Base-by-base conservation (phyloP, 2,113 vertebrate genomes). In the Octodon degus region DNA sequence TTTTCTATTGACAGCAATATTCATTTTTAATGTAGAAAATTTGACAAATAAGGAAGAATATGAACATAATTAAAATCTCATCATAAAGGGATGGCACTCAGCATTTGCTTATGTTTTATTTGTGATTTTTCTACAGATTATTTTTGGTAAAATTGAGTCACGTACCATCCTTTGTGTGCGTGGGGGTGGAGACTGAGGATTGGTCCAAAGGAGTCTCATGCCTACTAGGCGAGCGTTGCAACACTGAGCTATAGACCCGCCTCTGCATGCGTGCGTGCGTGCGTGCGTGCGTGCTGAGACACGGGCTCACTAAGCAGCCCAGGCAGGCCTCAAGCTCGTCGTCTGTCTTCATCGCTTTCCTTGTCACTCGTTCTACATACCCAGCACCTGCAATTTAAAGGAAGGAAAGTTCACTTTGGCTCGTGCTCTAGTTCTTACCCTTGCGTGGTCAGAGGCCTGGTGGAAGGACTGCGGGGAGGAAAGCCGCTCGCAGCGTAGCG, bases 21-120 rank as follows among this genome's bases (percentile, higher is more conserved):
- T 63, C 32, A 47, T n/a, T 95, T 92, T 90, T 55, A 77, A 82
- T 27, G 53, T 72, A 60, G 19, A 87, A 87, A 94, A 88, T 60
- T 67, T 90, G 10, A 55, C 40, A 94, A 87, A 43, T 47, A 93
- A 55, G 30, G 25, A 70, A 77, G 72, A 79, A 77, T 22, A 72
- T 19, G 60, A 43, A 82, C 37, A 58, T 32, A 27, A 76, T 76
- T 63, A 50, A 85, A 80, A 82, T 76, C 27, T 72, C 32, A 83
- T 16, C n/a, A 37, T 30, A 58, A 2, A n/a, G 2, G 37, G 8
- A 25, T 58, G 11, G 3, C 37, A 83, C 34, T 91, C 90, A 77
- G 30, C 34, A 80, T 85, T 94, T 74, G 62, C 24, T 63, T 76
- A 1, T 68, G n/a, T 53, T 77, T 84, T 81, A 53, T 76, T 84